A percentile compares a stretch with the other conserved stretches of the same genome.
Conservation (phyloP, 2,888 invertebrate species). For the Microchrysa polita region DNA sequence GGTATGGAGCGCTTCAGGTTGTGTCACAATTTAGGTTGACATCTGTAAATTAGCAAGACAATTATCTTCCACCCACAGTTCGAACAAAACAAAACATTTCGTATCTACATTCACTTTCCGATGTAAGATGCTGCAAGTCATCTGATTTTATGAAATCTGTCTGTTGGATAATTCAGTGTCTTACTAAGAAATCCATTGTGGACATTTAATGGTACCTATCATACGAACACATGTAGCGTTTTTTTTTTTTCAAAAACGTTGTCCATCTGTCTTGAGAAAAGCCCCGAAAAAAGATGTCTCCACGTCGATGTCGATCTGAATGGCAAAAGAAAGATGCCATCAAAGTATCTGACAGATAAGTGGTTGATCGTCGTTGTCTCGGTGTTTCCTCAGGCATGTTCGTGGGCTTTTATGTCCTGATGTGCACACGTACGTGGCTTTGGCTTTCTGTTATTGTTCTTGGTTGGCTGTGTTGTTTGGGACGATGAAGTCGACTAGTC, state of each 20-base stretch:
- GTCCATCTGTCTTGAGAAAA: not conserved
- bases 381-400: slow-evolving; percentile 14
- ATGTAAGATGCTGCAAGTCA: slow-evolving; percentile 35
- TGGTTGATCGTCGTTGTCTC: slow-evolving; percentile 2
- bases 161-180: too few species aligned
- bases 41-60: slow-evolving; percentile 44
- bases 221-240: not conserved
- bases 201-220: slow-evolving; percentile 19
- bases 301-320: slow-evolving; percentile 4
- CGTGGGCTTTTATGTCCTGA: not conserved
- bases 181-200: not conserved
- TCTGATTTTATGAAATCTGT: slow-evolving; percentile 32
- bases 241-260: not conserved
- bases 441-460: not conserved
- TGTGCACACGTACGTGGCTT: too few species aligned
- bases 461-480: not conserved
- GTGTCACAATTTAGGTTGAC: slow-evolving; percentile 33
- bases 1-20: slow-evolving; percentile 15
- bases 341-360: slow-evolving; percentile 32
- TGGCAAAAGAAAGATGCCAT: slow-evolving; percentile 35
- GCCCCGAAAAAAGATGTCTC: not conserved
- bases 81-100: slow-evolving; percentile 6
- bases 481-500: slow-evolving; percentile 29
- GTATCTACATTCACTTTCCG: not conserved
- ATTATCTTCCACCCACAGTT: slow-evolving; percentile 40